Conservation (phyloP, 2,888 invertebrate genomes). For the Chromoteleia sp. region DNA sequence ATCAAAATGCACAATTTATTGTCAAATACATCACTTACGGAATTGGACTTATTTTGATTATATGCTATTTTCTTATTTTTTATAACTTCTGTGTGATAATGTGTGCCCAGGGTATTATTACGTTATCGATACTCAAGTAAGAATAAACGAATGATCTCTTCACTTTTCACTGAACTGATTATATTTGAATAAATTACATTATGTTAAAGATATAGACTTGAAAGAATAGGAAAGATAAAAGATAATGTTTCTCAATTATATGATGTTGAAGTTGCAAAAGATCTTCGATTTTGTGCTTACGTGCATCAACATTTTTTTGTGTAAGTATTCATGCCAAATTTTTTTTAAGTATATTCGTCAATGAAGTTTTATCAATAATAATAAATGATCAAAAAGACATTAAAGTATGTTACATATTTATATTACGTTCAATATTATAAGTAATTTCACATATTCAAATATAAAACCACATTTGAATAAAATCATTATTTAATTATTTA, state of each 20-base stretch:
- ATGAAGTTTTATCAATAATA: too few relatives aligned
- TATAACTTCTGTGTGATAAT: background rate
- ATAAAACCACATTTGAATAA: too few relatives aligned
- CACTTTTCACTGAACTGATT: too few relatives aligned
- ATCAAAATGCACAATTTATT: background rate
- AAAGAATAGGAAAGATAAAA: background rate
- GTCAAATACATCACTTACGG: background rate
- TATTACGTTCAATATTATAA: too few relatives aligned
- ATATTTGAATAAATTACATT: background rate
- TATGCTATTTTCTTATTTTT: background rate
- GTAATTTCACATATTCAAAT: too few relatives aligned
- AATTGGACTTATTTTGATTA: background rate
- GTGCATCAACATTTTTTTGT: background rate
- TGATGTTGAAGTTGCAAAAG: background rate
- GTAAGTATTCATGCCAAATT: too few relatives aligned
- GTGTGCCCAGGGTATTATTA: background rate
- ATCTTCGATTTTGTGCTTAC: background rate
- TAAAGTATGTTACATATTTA: too few relatives aligned
- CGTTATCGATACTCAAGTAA: conserved; percentile 10
- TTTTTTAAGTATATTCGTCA: too few relatives aligned
- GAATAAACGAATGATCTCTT: background rate
- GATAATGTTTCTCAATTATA: background rate
- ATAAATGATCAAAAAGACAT: too few relatives aligned
- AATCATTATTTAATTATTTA: too few relatives aligned
- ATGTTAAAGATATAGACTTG: background rate